These are phyloP conservation scores for Paelopatides confundens DNA, from an alignment of 53 echinoderm and acorn worm species.

Conservation along the genomic window DNA sequence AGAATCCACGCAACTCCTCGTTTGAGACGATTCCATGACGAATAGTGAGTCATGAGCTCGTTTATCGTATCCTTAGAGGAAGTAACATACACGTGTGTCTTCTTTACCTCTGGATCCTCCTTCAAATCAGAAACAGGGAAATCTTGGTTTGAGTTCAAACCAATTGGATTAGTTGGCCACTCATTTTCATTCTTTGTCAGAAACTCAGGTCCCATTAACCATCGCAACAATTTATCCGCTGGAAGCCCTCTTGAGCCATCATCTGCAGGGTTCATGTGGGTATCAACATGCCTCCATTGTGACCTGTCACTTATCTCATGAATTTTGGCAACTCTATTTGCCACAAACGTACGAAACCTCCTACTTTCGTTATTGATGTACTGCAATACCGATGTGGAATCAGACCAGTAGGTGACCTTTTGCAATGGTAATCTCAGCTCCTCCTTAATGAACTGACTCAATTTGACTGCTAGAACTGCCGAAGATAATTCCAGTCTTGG, in stretches of 20 bases:
- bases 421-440: constrained; percentile 40
- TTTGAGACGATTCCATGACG: constrained; percentile 57
- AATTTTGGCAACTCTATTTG: constrained; percentile 60
- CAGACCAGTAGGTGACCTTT: constrained; percentile 54
- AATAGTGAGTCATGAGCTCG: constrained; percentile 57
- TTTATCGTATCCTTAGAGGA: background rate
- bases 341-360: constrained; percentile 66
- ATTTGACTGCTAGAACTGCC: constrained; percentile 46
- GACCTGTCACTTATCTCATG: constrained; percentile 50
- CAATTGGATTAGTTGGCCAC: constrained; percentile 46
- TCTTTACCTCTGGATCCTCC: constrained; percentile 55
- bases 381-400: constrained; percentile 60
- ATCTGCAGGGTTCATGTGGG: constrained; percentile 56
- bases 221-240: constrained; percentile 28
- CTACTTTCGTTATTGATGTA: constrained; percentile 64
- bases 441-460: constrained; percentile 50
- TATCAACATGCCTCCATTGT: constrained; percentile 63
- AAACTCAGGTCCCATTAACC: constrained; percentile 59
- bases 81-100: constrained; percentile 28
- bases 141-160: background rate
- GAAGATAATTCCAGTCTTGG: constrained; percentile 54
- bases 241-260: constrained; percentile 58
- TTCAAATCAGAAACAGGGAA: background rate
- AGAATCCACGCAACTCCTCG: constrained; percentile 53
- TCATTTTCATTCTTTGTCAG: constrained; percentile 23